Evolutionary conservation across 2,888 invertebrate genomes (phyloP), one percentile per base, ranked within the genome.

Genomic region (Helleia helle): DNA sequence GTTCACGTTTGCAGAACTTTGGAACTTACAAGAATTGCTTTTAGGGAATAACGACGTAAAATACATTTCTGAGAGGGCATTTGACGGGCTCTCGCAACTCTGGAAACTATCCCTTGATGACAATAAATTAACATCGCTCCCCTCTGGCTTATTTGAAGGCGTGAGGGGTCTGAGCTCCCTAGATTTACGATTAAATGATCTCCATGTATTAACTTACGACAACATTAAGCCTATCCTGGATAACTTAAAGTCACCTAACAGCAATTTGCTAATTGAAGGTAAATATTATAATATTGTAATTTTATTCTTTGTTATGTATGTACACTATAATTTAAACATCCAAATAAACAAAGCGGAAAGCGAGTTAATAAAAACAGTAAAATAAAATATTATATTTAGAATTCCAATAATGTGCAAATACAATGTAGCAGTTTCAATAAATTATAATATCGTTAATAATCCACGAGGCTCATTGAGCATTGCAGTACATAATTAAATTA

Each of bases 241-340:
- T 69, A 93, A 92, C 74, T 87, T 94, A 71, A 90, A 90, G 75
- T 91, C 91, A 59, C 86, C 79, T 55, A 89, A 89, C 62, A 91
- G 92, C 69, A 89, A 91, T 85, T 88, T 94, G 66, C 87, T 90
- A 57, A 80, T 94, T 47, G 90, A 91, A 87, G 92, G 94, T 94
- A 84, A 76, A 70, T n/a, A n/a, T n/a, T n/a, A n/a, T n/a, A n/a
- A n/a, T n/a, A n/a, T n/a, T n/a, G n/a, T n/a, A n/a, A n/a, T n/a
- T n/a, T n/a, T n/a, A n/a, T n/a, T n/a, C n/a, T n/a, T n/a, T n/a
- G n/a, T n/a, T n/a, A n/a, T n/a, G n/a, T n/a, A n/a, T n/a, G n/a
- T n/a, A n/a, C n/a, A n/a, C n/a, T n/a, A n/a, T n/a, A n/a, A n/a
- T n/a, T n/a, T n/a, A n/a, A n/a, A n/a, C n/a, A n/a, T n/a, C n/a